Percentiles rank a stretch among this genome's conserved stretches.
These are phyloP conservation scores for Endomychus coccineus DNA, from an alignment of 2,888 invertebrate genomes.

Conservation along the genomic window DNA sequence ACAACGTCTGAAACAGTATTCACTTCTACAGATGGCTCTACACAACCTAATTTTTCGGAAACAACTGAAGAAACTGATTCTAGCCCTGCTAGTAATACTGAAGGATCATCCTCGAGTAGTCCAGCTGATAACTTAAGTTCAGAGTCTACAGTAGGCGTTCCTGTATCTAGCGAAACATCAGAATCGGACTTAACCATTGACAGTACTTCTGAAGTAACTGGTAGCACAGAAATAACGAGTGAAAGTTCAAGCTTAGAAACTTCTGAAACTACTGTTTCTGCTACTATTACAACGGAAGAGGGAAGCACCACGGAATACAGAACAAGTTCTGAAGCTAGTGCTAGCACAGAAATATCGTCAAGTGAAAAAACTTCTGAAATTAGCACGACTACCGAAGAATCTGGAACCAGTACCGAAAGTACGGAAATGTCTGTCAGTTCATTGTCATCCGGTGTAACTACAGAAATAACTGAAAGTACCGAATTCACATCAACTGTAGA, in stretches of 20 bases:
- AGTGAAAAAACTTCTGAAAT: slow-evolving; percentile 16
- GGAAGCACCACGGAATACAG: slow-evolving; percentile 11
- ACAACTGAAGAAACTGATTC: background rate
- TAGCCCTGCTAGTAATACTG: background rate
- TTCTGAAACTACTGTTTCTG: slow-evolving; percentile 22
- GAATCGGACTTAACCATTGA: too few relatives aligned
- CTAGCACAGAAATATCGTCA: slow-evolving; percentile 20
- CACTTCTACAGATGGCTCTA: too few relatives aligned
- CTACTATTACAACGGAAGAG: slow-evolving; percentile 20
- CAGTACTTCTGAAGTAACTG: background rate
- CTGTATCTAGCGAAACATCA: too few relatives aligned
- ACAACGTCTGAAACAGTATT: too few relatives aligned
- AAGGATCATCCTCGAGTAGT: too few relatives aligned
- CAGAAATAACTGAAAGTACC: slow-evolving; percentile 9
- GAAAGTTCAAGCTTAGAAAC: background rate
- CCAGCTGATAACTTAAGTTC: too few relatives aligned
- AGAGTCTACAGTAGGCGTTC: too few relatives aligned
- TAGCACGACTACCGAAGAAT: slow-evolving; percentile 22
- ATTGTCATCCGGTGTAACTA: slow-evolving; percentile 19
- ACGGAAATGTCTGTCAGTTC: slow-evolving; percentile 17
- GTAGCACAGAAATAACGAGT: background rate
- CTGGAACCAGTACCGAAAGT: slow-evolving; percentile 16
- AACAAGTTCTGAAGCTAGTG: slow-evolving; percentile 15
- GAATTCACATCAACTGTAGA: slow-evolving; percentile 20
- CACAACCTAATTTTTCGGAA: background rate